phyloP scores from a whole-genome alignment of 2,113 vertebrate species.

The Willisornis vidua region DNA sequence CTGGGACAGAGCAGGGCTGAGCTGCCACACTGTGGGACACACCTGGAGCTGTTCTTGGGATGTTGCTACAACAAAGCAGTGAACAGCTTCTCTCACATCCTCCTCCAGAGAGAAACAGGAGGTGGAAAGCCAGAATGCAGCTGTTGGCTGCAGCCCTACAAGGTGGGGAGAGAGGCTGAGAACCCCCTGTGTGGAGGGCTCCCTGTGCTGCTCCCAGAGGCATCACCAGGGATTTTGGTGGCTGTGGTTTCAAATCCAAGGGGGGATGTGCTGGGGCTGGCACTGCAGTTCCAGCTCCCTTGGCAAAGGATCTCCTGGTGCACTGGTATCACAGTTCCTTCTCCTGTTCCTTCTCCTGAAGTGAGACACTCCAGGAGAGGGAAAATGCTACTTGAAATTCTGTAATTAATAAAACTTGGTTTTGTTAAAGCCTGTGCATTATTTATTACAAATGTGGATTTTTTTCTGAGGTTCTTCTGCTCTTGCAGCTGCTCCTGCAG shows the following conservation, averaged over 20 bases:
- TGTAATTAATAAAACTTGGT: background rate
- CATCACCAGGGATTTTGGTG: background rate
- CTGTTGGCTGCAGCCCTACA: background rate
- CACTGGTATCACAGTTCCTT: background rate
- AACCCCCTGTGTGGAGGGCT: background rate
- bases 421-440: background rate
- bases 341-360: background rate
- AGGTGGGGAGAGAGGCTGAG: background rate
- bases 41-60: background rate
- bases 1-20: background rate
- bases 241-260: accelerated
- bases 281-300: background rate
- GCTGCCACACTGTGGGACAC: background rate
- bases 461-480: background rate
- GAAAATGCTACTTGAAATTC: background rate
- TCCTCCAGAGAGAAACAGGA: background rate
- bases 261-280: background rate
- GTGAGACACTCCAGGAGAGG: background rate
- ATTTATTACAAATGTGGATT: background rate
- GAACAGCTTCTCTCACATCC: background rate
- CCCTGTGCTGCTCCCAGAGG: background rate
- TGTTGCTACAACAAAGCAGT: background rate
- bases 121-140: background rate
- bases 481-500: background rate
- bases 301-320: background rate